Conservation (phyloP, 2,113 vertebrate genomes). For the Chloropsis hardwickii region DNA sequence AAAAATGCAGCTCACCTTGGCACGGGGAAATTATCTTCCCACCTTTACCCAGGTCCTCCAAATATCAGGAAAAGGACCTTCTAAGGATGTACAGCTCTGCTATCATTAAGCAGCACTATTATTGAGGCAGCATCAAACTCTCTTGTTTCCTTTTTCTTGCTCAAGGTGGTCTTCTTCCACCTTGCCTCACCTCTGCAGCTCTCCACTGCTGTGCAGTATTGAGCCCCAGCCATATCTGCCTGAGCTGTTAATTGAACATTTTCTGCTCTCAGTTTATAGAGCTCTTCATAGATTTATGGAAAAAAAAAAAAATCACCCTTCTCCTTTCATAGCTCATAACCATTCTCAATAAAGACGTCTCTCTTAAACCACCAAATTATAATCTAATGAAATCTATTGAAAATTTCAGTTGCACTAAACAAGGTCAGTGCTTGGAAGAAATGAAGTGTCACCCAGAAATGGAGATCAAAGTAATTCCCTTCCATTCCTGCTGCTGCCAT, state of each 20-base stretch:
- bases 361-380: slow-evolving; percentile 52
- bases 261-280: slow-evolving; percentile 41
- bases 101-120: background rate
- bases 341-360: slow-evolving; percentile 39
- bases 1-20: background rate
- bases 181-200: background rate
- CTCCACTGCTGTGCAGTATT: background rate
- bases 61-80: background rate
- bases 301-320: slow-evolving; percentile 59
- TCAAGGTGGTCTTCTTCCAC: background rate
- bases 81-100: background rate
- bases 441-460: slow-evolving; percentile 66
- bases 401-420: slow-evolving; percentile 64
- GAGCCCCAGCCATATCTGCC: background rate
- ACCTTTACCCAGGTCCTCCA: background rate
- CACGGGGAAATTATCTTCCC: background rate
- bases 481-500: slow-evolving; percentile 69
- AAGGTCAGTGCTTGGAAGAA: slow-evolving; percentile 58
- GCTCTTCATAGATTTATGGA: slow-evolving; percentile 34
- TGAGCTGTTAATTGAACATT: slow-evolving; percentile 56
- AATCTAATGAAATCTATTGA: slow-evolving; percentile 58
- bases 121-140: background rate
- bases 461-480: slow-evolving; percentile 71
- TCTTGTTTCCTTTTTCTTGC: background rate
- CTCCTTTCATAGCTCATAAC: slow-evolving; percentile 38